Conservation (phyloP, 2,888 invertebrate genomes). For the Auanema freiburgensis region DNA sequence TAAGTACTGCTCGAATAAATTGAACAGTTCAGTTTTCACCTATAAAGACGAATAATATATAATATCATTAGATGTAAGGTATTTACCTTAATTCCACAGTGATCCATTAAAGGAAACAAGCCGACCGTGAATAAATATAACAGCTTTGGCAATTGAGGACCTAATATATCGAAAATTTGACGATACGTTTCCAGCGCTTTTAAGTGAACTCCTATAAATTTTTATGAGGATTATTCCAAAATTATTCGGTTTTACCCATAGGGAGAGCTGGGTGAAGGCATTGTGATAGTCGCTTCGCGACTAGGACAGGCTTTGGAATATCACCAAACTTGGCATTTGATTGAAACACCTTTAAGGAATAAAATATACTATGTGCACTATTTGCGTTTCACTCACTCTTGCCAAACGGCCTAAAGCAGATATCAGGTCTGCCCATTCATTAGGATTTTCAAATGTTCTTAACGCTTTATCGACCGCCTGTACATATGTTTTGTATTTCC, state of each 20-base stretch:
- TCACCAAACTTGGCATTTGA: slow-evolving; percentile 81
- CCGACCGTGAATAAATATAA: slow-evolving; percentile 70
- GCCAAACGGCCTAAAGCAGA: slow-evolving; percentile 85
- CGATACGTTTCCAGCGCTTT: slow-evolving; percentile 89
- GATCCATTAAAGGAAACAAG: slow-evolving; percentile 82
- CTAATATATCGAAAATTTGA: slow-evolving; percentile 85
- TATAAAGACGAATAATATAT: slow-evolving; percentile 65
- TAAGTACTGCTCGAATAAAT: slow-evolving; percentile 84
- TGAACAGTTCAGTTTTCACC: slow-evolving; percentile 79
- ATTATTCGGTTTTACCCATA: slow-evolving; percentile 69
- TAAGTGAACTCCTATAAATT: slow-evolving; percentile 76
- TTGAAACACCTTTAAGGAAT: slow-evolving; percentile 73
- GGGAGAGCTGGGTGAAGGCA: slow-evolving; percentile 90
- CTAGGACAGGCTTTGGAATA: slow-evolving; percentile 82
- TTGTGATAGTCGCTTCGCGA: slow-evolving; percentile 86
- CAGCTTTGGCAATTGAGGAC: slow-evolving; percentile 69
- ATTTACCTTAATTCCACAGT: slow-evolving; percentile 76
- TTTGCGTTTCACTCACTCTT: slow-evolving; percentile 76
- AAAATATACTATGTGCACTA: background rate
- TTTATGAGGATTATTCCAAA: background rate
- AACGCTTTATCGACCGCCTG: slow-evolving; percentile 83
- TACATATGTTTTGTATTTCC: slow-evolving; percentile 69
- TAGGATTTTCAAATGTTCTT: slow-evolving; percentile 87
- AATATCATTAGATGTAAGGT: background rate
- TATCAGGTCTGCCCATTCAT: slow-evolving; percentile 91